Conservation (phyloP, 2,888 invertebrate species). For the Chrysotoxum bicinctum region DNA sequence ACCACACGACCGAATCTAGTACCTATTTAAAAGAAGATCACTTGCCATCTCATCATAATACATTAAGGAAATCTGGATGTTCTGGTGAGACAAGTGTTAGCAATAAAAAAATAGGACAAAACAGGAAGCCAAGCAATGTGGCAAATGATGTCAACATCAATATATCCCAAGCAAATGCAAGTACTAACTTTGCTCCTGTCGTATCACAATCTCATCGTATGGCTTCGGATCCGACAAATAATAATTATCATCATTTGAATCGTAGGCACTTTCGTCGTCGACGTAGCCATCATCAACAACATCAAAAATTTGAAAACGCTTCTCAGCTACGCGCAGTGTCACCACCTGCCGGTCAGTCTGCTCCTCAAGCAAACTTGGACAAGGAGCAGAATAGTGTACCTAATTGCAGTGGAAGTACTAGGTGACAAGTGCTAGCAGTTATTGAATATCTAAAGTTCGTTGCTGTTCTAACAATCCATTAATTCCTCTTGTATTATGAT, state of each 20-base stretch:
- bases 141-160: conserved; percentile 2
- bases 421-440: conserved; percentile 78
- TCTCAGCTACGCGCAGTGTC: conserved; percentile 50
- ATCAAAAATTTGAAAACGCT: conserved; percentile 75
- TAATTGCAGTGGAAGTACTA: conserved; percentile 77
- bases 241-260: conserved; percentile 79
- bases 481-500: conserved; percentile 40
- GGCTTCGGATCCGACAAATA: conserved; percentile 78
- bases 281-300: conserved; percentile 75
- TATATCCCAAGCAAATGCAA: conserved; percentile 34
- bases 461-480: conserved; percentile 19
- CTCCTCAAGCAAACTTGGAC: conserved; percentile 72
- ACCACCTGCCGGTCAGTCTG: conserved; percentile 39
- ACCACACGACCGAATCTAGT: background rate
- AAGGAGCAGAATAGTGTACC: conserved; percentile 78
- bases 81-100: conserved; percentile 40
- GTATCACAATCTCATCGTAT: conserved; percentile 77
- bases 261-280: conserved; percentile 78
- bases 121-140: background rate
- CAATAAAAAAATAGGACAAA: conserved; percentile 1
- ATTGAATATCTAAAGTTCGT: conserved; percentile 12
- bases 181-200: conserved; percentile 76
- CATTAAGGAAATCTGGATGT: conserved; percentile 28
- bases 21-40: conserved; percentile 22
- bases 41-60: conserved; percentile 8